Evolutionary conservation across 2,797 vertebrate genomes (phyloP).

Genomic region (Kryptolebias ocellatus): DNA sequence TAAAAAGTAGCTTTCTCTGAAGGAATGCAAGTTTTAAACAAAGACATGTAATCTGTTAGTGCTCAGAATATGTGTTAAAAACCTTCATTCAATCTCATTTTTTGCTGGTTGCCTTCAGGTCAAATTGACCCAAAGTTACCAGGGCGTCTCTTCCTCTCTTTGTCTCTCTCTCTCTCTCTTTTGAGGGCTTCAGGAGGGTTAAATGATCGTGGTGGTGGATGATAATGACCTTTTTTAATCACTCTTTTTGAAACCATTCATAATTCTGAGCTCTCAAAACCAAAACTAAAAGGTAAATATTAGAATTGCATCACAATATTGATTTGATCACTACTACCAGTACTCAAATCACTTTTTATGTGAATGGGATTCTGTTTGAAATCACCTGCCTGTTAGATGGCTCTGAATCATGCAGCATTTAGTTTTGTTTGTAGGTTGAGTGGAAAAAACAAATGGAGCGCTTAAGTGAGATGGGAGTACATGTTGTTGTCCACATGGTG

Average conservation of each 20-base stretch:
- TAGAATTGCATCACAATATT: not conserved
- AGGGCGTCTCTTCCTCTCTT: too few relatives aligned
- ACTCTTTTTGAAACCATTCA: not conserved
- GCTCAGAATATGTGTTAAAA: too few relatives aligned
- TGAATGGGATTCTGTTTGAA: not conserved
- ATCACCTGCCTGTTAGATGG: not conserved
- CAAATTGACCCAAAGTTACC: too few relatives aligned
- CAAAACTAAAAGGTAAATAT: not conserved
- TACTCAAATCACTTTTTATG: not conserved
- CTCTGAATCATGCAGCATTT: conserved; percentile 20
- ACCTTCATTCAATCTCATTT: too few relatives aligned
- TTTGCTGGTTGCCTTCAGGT: too few relatives aligned
- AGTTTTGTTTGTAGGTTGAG: conserved; percentile 18
- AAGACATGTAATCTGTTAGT: too few relatives aligned
- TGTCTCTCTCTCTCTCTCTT: too few relatives aligned
- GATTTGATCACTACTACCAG: not conserved
- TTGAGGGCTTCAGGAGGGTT: too few relatives aligned
- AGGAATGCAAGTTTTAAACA: too few relatives aligned
- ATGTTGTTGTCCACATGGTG: conserved; percentile 37
- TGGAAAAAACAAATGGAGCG: conserved; percentile 36
- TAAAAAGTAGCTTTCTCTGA: too few relatives aligned
- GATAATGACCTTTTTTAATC: too few relatives aligned
- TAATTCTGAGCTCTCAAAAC: not conserved
- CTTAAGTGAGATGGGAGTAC: conserved; percentile 24
- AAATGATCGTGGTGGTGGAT: too few relatives aligned